Evolutionary conservation across 2,888 invertebrate genomes (phyloP).

Genomic region (Xylota segnis): DNA sequence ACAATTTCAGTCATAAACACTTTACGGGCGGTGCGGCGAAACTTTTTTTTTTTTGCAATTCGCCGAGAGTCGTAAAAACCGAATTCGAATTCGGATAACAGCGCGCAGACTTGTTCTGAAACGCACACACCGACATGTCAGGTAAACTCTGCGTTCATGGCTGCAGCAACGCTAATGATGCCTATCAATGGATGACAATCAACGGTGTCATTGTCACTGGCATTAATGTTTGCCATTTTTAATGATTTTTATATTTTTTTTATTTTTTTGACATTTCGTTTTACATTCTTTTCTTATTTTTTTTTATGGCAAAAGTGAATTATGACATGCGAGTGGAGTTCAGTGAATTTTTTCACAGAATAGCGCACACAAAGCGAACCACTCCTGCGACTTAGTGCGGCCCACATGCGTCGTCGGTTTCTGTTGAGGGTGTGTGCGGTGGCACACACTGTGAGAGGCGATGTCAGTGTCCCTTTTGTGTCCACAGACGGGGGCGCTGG

Average conservation of each 20-base stretch:
- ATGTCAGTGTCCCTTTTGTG: slow-evolving; percentile 61
- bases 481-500: slow-evolving; percentile 37
- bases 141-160: slow-evolving; percentile 10
- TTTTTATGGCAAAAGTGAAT: slow-evolving; percentile 51
- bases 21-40: slow-evolving; percentile 36
- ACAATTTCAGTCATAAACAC: slow-evolving; percentile 66
- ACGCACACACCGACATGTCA: slow-evolving; percentile 13
- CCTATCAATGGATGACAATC: slow-evolving; percentile 63
- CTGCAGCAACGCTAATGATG: slow-evolving; percentile 44
- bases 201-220: slow-evolving; percentile 67
- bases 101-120: slow-evolving; percentile 36
- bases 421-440: slow-evolving; percentile 18
- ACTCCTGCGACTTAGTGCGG: slow-evolving; percentile 43
- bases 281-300: slow-evolving; percentile 13
- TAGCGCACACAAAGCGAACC: slow-evolving; percentile 32
- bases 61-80: slow-evolving; percentile 39
- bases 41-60: slow-evolving; percentile 39
- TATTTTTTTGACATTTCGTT: slow-evolving; percentile 39
- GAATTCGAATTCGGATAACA: slow-evolving; percentile 34
- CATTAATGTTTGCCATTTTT: slow-evolving; percentile 55
- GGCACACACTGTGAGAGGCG: slow-evolving; percentile 4
- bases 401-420: slow-evolving; percentile 38
- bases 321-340: slow-evolving; percentile 59
- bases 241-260: slow-evolving; percentile 21
- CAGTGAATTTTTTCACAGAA: slow-evolving; percentile 31